Evolutionary conservation across 2,888 invertebrate species (phyloP).

Genomic region (Plagodis dolabraria): DNA sequence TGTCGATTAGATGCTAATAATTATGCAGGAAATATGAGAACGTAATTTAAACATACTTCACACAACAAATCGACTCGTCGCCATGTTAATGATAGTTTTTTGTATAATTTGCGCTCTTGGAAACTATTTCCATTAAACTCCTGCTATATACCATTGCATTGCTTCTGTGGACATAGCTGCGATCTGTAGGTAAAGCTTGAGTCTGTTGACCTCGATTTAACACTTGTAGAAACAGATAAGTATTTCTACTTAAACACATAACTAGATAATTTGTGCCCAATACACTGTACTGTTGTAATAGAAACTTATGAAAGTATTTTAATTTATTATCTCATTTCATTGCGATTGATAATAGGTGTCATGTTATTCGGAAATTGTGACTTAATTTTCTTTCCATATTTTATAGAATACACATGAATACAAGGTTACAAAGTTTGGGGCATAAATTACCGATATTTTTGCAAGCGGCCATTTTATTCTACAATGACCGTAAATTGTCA

Average conservation of each 20-base stretch:
- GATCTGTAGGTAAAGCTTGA: slow-evolving; percentile 1
- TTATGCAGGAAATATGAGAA: neutral
- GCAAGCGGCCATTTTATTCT: too few relatives aligned
- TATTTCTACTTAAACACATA: slow-evolving; percentile 1
- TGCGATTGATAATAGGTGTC: too few relatives aligned
- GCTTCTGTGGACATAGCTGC: neutral
- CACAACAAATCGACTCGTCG: too few relatives aligned
- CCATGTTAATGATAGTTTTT: neutral
- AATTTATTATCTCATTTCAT: too few relatives aligned
- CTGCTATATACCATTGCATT: neutral
- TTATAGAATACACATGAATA: too few relatives aligned
- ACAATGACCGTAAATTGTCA: too few relatives aligned
- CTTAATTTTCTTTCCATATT: too few relatives aligned
- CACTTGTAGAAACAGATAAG: slow-evolving; percentile 15
- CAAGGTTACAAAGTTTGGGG: too few relatives aligned
- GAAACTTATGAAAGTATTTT: too few relatives aligned
- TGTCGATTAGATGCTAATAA: neutral
- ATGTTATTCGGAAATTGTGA: too few relatives aligned
- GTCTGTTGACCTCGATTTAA: slow-evolving; percentile 4
- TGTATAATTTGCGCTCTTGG: neutral
- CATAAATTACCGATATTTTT: too few relatives aligned
- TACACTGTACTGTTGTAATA: too few relatives aligned
- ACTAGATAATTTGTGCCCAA: neutral
- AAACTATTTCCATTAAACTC: neutral
- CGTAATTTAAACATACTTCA: neutral